A percentile compares a stretch with the other conserved stretches of the same genome.
These are phyloP conservation scores for Zingel zingel DNA, from an alignment of 2,113 vertebrate genomes.

Conservation along the genomic window DNA sequence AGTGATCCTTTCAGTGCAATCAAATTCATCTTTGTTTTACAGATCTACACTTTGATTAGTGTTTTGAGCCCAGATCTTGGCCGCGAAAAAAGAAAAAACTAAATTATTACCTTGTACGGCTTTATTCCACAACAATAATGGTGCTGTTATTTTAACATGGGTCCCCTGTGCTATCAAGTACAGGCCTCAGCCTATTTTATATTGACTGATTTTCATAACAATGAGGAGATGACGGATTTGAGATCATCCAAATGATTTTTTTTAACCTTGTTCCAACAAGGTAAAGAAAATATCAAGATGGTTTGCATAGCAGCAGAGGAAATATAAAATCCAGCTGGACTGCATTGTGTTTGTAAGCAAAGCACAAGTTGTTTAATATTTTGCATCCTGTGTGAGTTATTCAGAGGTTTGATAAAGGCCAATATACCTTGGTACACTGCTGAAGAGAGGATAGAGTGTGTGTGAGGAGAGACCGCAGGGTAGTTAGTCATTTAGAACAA, in stretches of 20 bases:
- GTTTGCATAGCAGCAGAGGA: not conserved
- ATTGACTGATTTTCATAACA: conserved; percentile 44
- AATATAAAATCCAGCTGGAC: not conserved
- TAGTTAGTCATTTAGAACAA: conserved; percentile 16
- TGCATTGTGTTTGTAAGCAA: not conserved
- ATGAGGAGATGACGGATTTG: conserved; percentile 37
- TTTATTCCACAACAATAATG: conserved; percentile 52
- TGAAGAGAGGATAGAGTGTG: not conserved
- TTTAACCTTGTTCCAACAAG: conserved; percentile 21
- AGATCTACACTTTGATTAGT: conserved; percentile 75
- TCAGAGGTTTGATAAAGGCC: not conserved
- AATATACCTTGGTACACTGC: not conserved
- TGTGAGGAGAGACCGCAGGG: not conserved
- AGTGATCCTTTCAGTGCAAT: conserved; percentile 71
- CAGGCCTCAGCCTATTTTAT: conserved; percentile 39
- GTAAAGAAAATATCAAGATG: not conserved
- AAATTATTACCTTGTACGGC: conserved; percentile 31
- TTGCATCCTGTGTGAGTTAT: not conserved
- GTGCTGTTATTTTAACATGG: conserved; percentile 33
- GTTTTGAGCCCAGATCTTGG: conserved; percentile 45
- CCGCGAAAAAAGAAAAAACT: conserved; percentile 30
- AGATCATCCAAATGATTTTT: conserved; percentile 23
- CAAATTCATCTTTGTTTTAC: conserved; percentile 69
- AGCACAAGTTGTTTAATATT: not conserved
- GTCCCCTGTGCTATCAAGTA: conserved; percentile 17